Evolutionary conservation across 2,113 vertebrate species (phyloP), one percentile per base, ranked within the genome.

Genomic region (Pantherophis guttatus): DNA sequence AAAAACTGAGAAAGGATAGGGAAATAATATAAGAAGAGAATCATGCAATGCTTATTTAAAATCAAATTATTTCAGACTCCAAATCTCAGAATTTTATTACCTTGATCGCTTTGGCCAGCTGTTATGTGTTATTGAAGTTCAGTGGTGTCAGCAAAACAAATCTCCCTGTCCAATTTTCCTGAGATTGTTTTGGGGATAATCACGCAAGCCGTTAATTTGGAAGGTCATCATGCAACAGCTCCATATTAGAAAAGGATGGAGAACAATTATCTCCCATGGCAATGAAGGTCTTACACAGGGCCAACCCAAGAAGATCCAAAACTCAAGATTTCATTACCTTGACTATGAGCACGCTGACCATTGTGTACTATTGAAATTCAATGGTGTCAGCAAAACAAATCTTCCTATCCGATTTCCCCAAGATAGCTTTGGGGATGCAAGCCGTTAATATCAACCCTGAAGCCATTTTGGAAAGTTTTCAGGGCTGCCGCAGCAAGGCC

Each of bases 21-120:
- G 87, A 48, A 92, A 24, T 39, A 70, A 11, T 70, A n/a, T 89
- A 58, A 11, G 0, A 9, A 91, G 91, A 87, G 91, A 92, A 95
- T 94, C 94, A n/a, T 70, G 86, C 52, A 95, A 13, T 29, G 90
- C 33, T n/a, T 58, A 93, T 88, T 52, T 91, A 90, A 94, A 92
- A 90, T 39, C 29, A 96, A 75, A 85, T 86, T 87, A 48, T 62
- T 95, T 92, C 88, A 91, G 53, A 91, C 88, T 75, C 90, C 39
- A 62, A 65, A 87, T 5, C 39, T 29, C 94, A 65, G 26, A 7
- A 52, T 65, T 21, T 29, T 59, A 90, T n/a, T 65, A 17, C 26
- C 44, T 24, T 52, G 58, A 70, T 50, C 10, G n/a, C 7, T 26
- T 65, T n/a, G 8, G 2, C 44, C 26, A 90, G 11, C 11, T 90